Conservation (phyloP, 1,140 invertebrate genomes). For the Ectropis grisescens region DNA sequence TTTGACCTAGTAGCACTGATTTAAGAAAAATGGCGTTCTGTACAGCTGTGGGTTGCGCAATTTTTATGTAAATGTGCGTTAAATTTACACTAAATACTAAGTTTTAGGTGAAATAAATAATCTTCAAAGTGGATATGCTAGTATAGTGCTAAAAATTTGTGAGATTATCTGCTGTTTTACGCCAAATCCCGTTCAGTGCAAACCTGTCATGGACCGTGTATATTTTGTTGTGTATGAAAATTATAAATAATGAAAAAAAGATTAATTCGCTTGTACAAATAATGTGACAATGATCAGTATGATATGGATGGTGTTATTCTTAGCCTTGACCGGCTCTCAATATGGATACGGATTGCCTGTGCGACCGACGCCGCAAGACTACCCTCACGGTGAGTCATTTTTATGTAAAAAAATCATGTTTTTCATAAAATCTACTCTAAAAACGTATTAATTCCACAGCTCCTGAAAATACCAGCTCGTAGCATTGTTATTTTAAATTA, state of each 20-base stretch:
- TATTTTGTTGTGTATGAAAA: slow-evolving; percentile 66
- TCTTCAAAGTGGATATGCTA: slow-evolving; percentile 34
- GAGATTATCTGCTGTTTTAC: slow-evolving; percentile 31
- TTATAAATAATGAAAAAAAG: slow-evolving; percentile 64
- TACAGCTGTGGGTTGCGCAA: slow-evolving; percentile 68
- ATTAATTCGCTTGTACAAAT: slow-evolving; percentile 61
- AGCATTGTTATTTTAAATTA: too few species aligned
- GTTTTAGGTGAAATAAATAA: slow-evolving; percentile 43
- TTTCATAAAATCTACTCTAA: slow-evolving; percentile 8
- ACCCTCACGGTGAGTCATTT: slow-evolving; percentile 54
- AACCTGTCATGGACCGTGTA: slow-evolving; percentile 61
- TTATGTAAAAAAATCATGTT: slow-evolving; percentile 20
- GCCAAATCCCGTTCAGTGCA: slow-evolving; percentile 33
- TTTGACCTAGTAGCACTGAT: slow-evolving; percentile 28
- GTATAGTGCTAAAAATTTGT: slow-evolving; percentile 29
- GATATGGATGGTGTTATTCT: slow-evolving; percentile 58
- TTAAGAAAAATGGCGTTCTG: slow-evolving; percentile 63
- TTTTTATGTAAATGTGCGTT: slow-evolving; percentile 62
- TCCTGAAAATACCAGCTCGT: too few species aligned
- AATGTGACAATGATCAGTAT: slow-evolving; percentile 59
- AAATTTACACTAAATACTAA: slow-evolving; percentile 45
- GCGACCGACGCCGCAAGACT: slow-evolving; percentile 47
- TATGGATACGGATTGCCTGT: slow-evolving; percentile 49
- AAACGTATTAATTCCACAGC: not conserved
- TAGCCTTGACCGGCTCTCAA: slow-evolving; percentile 44